Evolutionary conservation across 2,888 invertebrate species (phyloP), one percentile per base, ranked within the genome.

Genomic region (Diachrysia chrysitis): DNA sequence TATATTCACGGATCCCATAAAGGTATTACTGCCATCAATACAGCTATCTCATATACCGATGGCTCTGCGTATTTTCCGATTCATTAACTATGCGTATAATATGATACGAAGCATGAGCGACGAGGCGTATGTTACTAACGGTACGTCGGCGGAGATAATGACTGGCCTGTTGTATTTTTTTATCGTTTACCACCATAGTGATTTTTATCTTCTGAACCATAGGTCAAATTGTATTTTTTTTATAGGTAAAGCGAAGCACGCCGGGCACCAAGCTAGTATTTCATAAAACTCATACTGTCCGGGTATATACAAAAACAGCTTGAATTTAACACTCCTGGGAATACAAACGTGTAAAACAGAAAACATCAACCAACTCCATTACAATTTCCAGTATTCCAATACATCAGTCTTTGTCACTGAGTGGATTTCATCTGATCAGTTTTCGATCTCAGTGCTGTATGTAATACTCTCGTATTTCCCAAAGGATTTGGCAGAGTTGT

Each of bases 21-120:
- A 74, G 78, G 58, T 66, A 73, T 73, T 63, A 55, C 62, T 7
- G 37, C 25, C 61, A 46, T 71, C 76, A 78, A 65, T 64, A 51
- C 51, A 67, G 66, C 51, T 62, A 51, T 19, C 42, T 64, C 64
- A 63, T 53, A 63, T 66, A 58, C 29, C 19, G 51, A 65, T 75
- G 76, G 79, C 66, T 75, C 65, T 9, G 0, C 51, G 19, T 65
- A 66, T 76, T 73, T 70, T 73, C 68, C 68, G 66, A 63, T 66
- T 78, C 76, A 78, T 78, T 78, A 69, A 57, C n/a, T 63, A 70
- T 66, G 61, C 79, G 72, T 69, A 63, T 63, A 58, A 69, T 58
- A 69, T 66, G 55, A 69, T 69, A 58, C 57, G 21, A 69, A 61
- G 65, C 71, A 59, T 71, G 75, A 70, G 68, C 56, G 64, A 59